Conservation (phyloP, 2,797 vertebrate genomes). For the Silurus lanzhouensis region DNA sequence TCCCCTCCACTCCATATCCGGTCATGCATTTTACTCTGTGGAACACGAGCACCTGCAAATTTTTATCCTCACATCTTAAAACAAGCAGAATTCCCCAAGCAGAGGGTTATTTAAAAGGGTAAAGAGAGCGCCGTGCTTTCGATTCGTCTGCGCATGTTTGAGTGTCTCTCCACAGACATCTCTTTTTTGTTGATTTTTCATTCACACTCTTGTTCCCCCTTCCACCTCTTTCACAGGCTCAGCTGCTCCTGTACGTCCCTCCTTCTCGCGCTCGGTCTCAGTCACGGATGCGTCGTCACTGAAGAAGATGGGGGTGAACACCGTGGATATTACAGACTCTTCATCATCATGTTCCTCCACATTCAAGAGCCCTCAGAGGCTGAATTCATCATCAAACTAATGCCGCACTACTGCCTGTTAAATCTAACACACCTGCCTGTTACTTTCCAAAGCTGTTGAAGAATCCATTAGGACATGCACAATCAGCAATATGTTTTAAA, state of each 20-base stretch:
- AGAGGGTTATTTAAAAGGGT: neutral
- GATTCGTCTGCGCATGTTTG: neutral
- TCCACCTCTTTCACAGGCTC: slow-evolving; percentile 51
- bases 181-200: slow-evolving; percentile 15
- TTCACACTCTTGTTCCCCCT: slow-evolving; percentile 4
- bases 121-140: neutral
- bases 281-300: slow-evolving; percentile 75
- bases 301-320: slow-evolving; percentile 75
- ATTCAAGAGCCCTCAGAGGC: slow-evolving; percentile 43
- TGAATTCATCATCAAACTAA: slow-evolving; percentile 72
- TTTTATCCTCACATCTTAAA: neutral
- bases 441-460: neutral
- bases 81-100: neutral
- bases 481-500: neutral
- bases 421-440: neutral
- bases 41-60: neutral
- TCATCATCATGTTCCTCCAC: slow-evolving; percentile 50
- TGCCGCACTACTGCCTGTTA: neutral
- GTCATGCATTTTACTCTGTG: neutral
- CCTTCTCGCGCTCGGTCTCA: slow-evolving; percentile 74
- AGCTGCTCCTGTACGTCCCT: slow-evolving; percentile 57
- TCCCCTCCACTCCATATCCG: neutral
- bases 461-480: neutral
- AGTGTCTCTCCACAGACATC: neutral
- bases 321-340: slow-evolving; percentile 56